Percentiles rank a stretch among this genome's conserved stretches.
Evolutionary conservation across 2,888 invertebrate genomes (phyloP).

Genomic region (Clostera curtula): DNA sequence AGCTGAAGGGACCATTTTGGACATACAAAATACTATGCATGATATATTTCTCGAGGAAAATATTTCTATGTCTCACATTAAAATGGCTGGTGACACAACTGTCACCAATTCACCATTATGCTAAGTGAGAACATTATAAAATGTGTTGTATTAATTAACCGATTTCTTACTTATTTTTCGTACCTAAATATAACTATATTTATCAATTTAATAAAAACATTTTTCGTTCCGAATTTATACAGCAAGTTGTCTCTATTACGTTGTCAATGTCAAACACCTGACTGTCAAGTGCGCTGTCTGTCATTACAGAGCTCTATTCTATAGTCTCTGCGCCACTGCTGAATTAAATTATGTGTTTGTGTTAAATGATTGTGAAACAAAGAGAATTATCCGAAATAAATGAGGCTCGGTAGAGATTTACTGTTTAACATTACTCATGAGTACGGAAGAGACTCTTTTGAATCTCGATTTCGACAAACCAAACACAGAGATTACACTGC

Average conservation of each 20-base stretch:
- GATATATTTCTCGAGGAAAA: too few species aligned
- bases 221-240: too few species aligned
- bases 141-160: too few species aligned
- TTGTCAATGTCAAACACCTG: constrained; percentile 33
- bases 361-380: constrained; percentile 71
- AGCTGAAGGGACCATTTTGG: too few species aligned
- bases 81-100: too few species aligned
- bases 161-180: too few species aligned
- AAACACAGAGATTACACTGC: constrained; percentile 53
- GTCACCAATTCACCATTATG: too few species aligned
- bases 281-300: constrained; percentile 25
- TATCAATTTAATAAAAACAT: too few species aligned
- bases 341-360: constrained; percentile 60
- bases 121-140: too few species aligned
- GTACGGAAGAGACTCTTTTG: constrained; percentile 77
- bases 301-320: constrained; percentile 32
- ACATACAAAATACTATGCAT: too few species aligned
- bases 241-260: constrained; percentile 12
- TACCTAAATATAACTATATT: too few species aligned
- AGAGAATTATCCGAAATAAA: constrained; percentile 68
- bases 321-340: constrained; percentile 41
- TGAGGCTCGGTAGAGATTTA: constrained; percentile 65
- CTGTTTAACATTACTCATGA: constrained; percentile 72
- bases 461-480: constrained; percentile 78
- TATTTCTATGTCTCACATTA: too few species aligned